These are phyloP conservation scores for Aricia agestis DNA, from an alignment of 1,140 invertebrate genomes.

Conservation along the genomic window DNA sequence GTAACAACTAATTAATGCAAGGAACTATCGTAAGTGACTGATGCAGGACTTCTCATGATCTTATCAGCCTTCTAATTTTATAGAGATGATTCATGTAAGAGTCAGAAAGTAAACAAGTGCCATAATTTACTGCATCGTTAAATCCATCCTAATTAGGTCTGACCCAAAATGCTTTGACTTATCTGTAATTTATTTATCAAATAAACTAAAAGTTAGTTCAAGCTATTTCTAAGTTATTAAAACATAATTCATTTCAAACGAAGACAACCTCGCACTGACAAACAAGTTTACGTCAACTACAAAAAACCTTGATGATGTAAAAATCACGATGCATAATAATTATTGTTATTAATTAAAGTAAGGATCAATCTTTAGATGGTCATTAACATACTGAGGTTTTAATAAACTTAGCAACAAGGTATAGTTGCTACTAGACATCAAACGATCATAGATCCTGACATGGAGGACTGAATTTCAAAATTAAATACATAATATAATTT, in stretches of 20 bases:
- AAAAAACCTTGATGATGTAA: neutral
- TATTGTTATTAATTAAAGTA: neutral
- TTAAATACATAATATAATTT: too few relatives aligned
- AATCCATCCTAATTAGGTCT: too few relatives aligned
- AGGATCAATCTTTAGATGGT: neutral
- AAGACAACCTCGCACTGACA: neutral
- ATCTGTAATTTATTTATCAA: too few relatives aligned
- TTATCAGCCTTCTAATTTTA: constrained; percentile 3
- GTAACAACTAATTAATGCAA: constrained; percentile 14
- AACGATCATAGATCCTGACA: too few relatives aligned
- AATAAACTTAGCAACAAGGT: too few relatives aligned
- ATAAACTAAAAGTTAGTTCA: too few relatives aligned
- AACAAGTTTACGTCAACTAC: neutral
- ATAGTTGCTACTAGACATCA: too few relatives aligned
- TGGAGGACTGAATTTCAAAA: neutral
- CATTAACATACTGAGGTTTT: neutral
- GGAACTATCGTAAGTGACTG: neutral
- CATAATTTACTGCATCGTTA: neutral
- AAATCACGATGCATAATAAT: neutral
- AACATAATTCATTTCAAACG: neutral
- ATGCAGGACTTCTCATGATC: neutral
- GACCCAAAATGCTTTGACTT: too few relatives aligned
- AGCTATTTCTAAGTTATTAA: too few relatives aligned
- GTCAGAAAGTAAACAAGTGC: neutral
- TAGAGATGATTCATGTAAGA: constrained; percentile 1